These are phyloP conservation scores for Limanda limanda DNA, from an alignment of 2,113 vertebrate genomes.

Conservation along the genomic window DNA sequence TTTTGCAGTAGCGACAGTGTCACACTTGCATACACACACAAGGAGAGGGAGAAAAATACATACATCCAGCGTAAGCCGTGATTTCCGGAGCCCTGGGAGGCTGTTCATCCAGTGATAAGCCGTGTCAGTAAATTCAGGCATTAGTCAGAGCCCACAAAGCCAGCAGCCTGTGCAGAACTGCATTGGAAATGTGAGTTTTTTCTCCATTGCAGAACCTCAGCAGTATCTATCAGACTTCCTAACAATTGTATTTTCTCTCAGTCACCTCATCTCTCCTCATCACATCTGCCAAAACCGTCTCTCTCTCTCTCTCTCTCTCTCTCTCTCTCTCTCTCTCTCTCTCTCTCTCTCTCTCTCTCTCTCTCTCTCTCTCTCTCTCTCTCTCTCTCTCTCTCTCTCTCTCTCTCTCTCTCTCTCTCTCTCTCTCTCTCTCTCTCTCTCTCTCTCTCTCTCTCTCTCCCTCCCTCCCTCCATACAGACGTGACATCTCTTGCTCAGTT, in stretches of 20 bases:
- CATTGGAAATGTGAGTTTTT: slow-evolving; percentile 35
- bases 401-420: slow-evolving; percentile 5
- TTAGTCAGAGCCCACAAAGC: slow-evolving; percentile 56
- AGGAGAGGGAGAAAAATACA: slow-evolving; percentile 18
- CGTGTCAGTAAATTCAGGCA: slow-evolving; percentile 44
- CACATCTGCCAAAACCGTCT: too few relatives aligned
- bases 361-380: slow-evolving; percentile 13
- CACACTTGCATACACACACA: slow-evolving; percentile 8
- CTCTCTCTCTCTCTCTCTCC: slow-evolving; percentile 1
- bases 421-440: slow-evolving; percentile 11
- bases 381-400: slow-evolving; percentile 9
- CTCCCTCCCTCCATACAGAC: slow-evolving; percentile 2
- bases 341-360: background rate
- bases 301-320: slow-evolving; percentile 9
- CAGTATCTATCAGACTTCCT: slow-evolving; percentile 13
- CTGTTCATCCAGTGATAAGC: slow-evolving; percentile 52
- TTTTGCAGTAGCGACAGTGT: background rate
- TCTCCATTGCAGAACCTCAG: slow-evolving; percentile 28
- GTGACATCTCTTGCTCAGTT: slow-evolving; percentile 23
- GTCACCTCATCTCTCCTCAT: background rate
- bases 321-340: slow-evolving; percentile 12
- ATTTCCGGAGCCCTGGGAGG: slow-evolving; percentile 37
- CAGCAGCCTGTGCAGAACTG: slow-evolving; percentile 46
- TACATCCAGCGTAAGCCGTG: slow-evolving; percentile 29
- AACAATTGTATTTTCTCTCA: slow-evolving; percentile 12